A percentile compares a stretch with the other conserved stretches of the same genome.
Evolutionary conservation across 2,888 invertebrate species (phyloP).

Genomic region (Dendrolimus pini): DNA sequence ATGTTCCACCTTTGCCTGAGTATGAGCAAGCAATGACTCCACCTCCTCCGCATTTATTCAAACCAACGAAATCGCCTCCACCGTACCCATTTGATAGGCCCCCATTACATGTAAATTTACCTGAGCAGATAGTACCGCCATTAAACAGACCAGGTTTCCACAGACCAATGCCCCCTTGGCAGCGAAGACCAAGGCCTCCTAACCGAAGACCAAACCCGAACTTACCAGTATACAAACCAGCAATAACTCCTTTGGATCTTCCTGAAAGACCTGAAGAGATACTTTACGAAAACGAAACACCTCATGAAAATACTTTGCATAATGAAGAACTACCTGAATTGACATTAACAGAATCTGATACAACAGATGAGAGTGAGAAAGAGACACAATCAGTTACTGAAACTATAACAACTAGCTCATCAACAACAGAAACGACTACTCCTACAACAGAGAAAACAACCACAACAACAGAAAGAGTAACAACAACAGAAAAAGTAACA

Average conservation of each 20-base stretch:
- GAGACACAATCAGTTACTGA: slow-evolving; percentile 36
- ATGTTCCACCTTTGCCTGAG: slow-evolving; percentile 83
- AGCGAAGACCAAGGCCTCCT: slow-evolving; percentile 75
- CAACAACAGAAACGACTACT: slow-evolving; percentile 23
- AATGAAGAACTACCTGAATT: slow-evolving; percentile 31
- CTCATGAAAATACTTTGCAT: slow-evolving; percentile 52
- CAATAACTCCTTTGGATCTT: slow-evolving; percentile 41
- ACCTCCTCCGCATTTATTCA: slow-evolving; percentile 57
- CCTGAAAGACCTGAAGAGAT: slow-evolving; percentile 49
- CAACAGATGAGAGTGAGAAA: slow-evolving; percentile 41
- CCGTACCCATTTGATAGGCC: slow-evolving; percentile 88
- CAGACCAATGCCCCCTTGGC: slow-evolving; percentile 81
- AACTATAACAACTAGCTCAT: slow-evolving; percentile 7
- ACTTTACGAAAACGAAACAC: slow-evolving; percentile 50
- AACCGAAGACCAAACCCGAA: slow-evolving; percentile 71
- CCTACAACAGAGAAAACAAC: slow-evolving; percentile 26
- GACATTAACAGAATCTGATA: slow-evolving; percentile 29
- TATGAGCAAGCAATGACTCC: slow-evolving; percentile 72
- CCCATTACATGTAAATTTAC: slow-evolving; percentile 81
- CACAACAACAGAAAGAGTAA: slow-evolving; percentile 27
- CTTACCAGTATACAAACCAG: slow-evolving; percentile 79
- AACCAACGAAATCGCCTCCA: slow-evolving; percentile 74
- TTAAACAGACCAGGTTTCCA: slow-evolving; percentile 76
- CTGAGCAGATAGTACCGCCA: slow-evolving; percentile 84
- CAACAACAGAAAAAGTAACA: slow-evolving; percentile 18